Conservation (phyloP, 2,113 vertebrate species). For the Syngnathus floridae region DNA sequence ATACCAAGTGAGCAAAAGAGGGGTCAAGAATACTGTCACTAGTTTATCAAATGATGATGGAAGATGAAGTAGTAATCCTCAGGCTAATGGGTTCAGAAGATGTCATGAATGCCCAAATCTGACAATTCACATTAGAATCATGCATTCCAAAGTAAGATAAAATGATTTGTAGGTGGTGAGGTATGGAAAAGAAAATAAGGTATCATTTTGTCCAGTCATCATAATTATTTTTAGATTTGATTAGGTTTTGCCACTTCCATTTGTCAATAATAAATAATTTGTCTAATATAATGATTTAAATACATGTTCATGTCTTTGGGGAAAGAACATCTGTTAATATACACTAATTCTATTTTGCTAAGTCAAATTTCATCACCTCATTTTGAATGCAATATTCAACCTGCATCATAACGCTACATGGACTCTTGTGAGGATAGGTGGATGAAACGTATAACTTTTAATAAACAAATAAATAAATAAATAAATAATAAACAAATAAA, state of each 20-base stretch:
- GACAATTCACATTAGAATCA: not conserved
- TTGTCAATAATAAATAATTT: not conserved
- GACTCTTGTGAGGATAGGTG: not conserved
- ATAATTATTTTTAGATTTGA: not conserved
- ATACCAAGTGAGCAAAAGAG: not conserved
- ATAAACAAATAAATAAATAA: not conserved
- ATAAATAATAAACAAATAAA: not conserved
- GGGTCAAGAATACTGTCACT: constrained; percentile 1
- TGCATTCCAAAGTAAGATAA: not conserved
- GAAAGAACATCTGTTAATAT: not conserved
- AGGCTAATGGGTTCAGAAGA: not conserved
- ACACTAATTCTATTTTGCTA: not conserved
- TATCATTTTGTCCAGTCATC: not conserved
- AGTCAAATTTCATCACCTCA: not conserved
- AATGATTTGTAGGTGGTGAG: constrained; percentile 1
- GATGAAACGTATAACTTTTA: not conserved
- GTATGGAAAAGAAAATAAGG: not conserved
- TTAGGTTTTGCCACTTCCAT: not conserved
- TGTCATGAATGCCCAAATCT: not conserved
- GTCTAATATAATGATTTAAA: not conserved
- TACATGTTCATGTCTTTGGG: not conserved
- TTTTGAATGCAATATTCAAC: not conserved
- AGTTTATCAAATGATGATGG: constrained; percentile 3
- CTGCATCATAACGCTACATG: not conserved
- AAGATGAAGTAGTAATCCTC: not conserved